These are phyloP conservation scores for Psittacula cyanocephala DNA, from an alignment of 2,113 vertebrate species.

Conservation along the genomic window DNA sequence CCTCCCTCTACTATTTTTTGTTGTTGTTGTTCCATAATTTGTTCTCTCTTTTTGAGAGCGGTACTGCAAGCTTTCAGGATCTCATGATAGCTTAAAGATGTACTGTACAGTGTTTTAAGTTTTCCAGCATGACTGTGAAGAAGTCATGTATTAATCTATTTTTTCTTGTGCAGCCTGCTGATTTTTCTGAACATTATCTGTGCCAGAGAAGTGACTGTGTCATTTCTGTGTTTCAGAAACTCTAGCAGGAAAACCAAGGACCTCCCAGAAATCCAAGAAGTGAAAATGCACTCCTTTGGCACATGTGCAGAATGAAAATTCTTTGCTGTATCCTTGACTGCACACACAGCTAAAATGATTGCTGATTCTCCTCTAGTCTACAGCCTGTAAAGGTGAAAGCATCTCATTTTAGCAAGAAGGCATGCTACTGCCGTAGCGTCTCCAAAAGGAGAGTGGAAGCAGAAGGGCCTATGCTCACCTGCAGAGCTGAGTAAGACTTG, in stretches of 20 bases:
- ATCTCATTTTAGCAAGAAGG: neutral
- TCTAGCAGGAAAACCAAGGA: neutral
- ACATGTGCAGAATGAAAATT: fast-evolving
- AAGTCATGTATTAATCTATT: neutral
- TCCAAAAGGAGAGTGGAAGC: neutral
- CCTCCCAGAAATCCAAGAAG: neutral
- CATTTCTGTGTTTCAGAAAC: neutral
- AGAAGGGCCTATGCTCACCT: neutral
- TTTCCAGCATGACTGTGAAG: neutral
- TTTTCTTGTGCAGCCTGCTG: neutral
- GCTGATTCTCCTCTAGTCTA: neutral
- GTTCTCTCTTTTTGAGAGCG: neutral
- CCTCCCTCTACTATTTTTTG: neutral
- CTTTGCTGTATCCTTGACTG: neutral
- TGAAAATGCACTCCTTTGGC: neutral
- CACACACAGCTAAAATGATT: neutral
- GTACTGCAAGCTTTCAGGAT: neutral
- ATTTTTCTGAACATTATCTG: neutral
- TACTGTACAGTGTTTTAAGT: neutral
- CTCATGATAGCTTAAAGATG: neutral
- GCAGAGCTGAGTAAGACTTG: neutral
- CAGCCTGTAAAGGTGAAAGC: neutral
- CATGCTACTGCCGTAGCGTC: neutral
- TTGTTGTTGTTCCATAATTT: neutral
- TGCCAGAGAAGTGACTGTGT: neutral